Base-by-base conservation (phyloP, 2,888 invertebrate genomes). In the Encarsia formosa region DNA sequence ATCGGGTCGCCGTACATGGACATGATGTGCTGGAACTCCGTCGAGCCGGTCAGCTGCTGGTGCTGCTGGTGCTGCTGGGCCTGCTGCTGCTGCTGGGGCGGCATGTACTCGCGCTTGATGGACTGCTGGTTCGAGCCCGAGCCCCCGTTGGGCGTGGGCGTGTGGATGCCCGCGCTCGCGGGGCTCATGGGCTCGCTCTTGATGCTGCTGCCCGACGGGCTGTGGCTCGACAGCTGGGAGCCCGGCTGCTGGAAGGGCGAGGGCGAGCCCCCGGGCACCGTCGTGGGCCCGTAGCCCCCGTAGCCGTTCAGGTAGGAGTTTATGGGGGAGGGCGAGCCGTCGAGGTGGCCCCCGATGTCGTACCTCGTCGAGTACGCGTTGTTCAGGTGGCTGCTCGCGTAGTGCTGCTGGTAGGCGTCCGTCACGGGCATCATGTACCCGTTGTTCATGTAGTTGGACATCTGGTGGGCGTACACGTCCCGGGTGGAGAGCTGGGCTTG, bases 371-470 rank as follows among this genome's bases (percentile, higher is more conserved):
- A 81, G 74, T 58, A 82, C 0, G 41, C 82, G 73, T 57, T 82
- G 75, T 72, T 87, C 75, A 74, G 75, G 64, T 79, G 79, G 41
- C 76, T 73, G 47, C 76, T 73, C n/a, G n/a, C n/a, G 63, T 81
- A 79, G 51, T 86, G 84, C 53, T 86, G 85, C 69, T 91, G 91
- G 68, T 90, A 88, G 63, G 87, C 86, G 6, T 86, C 83, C 62
- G 88, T 84, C 31, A 86, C 85, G 68, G 89, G 88, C 83, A 91
- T 90, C 43, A 45, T 42, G 76, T 94, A 94, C 8, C 95, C 94
- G 73, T 96, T 95, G 51, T 94, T 93, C 93, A 95, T 94, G 77
- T 96, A 96, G 1, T 94, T 94, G 74, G 93, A 95, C 87, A 91
- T 89, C 75, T 89, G 88, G n/a, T n/a, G n/a, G n/a, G n/a, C n/a